These are phyloP conservation scores for Chionoecetes opilio DNA, from an alignment of 1,140 invertebrate species.

Conservation along the genomic window DNA sequence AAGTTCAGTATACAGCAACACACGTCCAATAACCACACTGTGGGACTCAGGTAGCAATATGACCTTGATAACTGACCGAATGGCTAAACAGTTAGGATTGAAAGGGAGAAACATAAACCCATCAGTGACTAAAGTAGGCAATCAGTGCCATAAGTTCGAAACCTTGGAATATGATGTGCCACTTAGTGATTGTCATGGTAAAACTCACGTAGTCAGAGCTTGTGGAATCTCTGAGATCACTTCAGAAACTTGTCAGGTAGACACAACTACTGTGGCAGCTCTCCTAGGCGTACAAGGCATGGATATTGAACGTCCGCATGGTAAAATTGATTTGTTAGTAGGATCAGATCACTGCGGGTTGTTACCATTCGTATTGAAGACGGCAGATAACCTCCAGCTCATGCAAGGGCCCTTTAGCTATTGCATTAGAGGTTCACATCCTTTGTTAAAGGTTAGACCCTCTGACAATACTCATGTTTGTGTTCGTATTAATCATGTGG, in stretches of 20 bases:
- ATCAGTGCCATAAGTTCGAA: not conserved
- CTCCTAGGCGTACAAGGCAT: not conserved
- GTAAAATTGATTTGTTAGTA: constrained; percentile 45
- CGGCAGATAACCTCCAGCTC: not conserved
- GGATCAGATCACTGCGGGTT: constrained; percentile 35
- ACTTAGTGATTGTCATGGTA: not conserved
- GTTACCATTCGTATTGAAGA: not conserved
- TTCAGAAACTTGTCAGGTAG: not conserved
- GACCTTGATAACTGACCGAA: not conserved
- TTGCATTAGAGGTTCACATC: constrained; percentile 19
- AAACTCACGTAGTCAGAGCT: not conserved
- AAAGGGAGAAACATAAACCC: not conserved
- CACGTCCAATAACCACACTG: too few relatives aligned
- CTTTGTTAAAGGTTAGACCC: not conserved
- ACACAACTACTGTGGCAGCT: not conserved
- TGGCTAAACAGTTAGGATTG: not conserved
- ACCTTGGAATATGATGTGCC: not conserved
- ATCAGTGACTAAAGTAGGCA: not conserved
- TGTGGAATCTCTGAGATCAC: not conserved
- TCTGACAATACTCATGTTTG: not conserved
- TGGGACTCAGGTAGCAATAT: too few relatives aligned
- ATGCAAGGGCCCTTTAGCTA: not conserved
- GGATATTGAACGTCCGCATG: not conserved
- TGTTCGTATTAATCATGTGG: not conserved
- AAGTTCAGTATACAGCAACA: too few relatives aligned